Conservation (phyloP, 2,797 vertebrate genomes). For the Cygnus olor region DNA sequence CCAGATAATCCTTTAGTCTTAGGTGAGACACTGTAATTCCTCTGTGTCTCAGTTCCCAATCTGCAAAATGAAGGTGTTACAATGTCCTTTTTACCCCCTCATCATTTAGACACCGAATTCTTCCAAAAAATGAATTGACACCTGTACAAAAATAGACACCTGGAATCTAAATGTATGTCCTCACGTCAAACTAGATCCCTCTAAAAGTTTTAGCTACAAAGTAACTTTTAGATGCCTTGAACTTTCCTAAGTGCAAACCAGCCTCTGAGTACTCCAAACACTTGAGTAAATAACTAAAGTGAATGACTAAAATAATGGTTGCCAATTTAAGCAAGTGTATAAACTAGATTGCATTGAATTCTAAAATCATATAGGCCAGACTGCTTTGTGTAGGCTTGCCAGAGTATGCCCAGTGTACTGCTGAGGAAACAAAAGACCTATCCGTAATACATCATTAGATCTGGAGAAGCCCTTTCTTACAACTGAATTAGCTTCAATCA, state of each 20-base stretch:
- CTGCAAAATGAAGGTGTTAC: not conserved
- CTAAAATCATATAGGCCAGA: not conserved
- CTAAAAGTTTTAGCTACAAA: not conserved
- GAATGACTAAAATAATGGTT: not conserved
- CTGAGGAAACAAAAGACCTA: not conserved
- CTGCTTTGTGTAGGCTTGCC: not conserved
- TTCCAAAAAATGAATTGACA: not conserved
- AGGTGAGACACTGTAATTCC: not conserved
- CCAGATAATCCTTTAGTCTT: not conserved
- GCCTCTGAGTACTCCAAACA: not conserved
- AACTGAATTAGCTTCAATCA: not conserved
- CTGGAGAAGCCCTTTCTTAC: not conserved
- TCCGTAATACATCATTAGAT: not conserved
- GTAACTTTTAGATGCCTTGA: not conserved
- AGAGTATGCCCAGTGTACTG: not conserved
- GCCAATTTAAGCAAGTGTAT: not conserved
- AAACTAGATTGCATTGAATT: not conserved
- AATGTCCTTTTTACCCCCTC: fast-evolving
- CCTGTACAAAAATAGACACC: not conserved
- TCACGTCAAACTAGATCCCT: not conserved
- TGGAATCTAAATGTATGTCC: not conserved
- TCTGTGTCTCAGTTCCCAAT: not conserved
- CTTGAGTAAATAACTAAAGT: not conserved
- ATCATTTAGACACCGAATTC: not conserved
- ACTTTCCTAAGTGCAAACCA: not conserved